Evolutionary conservation across 2,113 vertebrate species (phyloP).

Genomic region (Pyxicephalus adspersus): DNA sequence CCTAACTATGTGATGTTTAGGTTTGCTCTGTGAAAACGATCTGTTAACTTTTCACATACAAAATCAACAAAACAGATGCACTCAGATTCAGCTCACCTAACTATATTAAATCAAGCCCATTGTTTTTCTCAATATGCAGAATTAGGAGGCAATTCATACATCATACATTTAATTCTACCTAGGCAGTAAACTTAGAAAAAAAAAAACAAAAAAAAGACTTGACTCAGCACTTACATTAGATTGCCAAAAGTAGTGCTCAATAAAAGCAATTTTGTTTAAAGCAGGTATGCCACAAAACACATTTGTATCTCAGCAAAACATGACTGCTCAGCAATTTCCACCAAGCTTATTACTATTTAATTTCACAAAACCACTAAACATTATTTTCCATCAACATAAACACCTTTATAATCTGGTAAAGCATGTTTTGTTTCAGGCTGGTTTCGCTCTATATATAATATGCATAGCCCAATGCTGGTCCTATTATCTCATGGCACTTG

Average conservation of each 20-base stretch:
- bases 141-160: slow-evolving; percentile 27
- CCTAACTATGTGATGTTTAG: no score
- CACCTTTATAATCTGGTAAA: no score
- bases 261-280: slow-evolving; percentile 53
- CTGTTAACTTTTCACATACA: no score
- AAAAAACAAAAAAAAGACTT: slow-evolving; percentile 22
- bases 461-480: no score
- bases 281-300: slow-evolving; percentile 31
- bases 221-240: slow-evolving; percentile 41
- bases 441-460: no score
- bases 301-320: slow-evolving; percentile 49
- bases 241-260: slow-evolving; percentile 47
- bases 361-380: slow-evolving; percentile 38
- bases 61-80: no score
- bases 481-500: no score
- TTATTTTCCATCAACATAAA: slow-evolving; percentile 9
- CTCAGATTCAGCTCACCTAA: no score
- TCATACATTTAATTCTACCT: slow-evolving; percentile 27
- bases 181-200: slow-evolving; percentile 7
- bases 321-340: slow-evolving; percentile 33
- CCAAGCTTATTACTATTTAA: slow-evolving; percentile 32
- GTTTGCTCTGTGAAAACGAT: no score
- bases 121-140: neutral
- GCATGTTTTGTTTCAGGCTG: no score
- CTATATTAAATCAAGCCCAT: no score